Conservation (phyloP, 64 coral and sea anemone genomes). For the Pocillopora damicornis region DNA sequence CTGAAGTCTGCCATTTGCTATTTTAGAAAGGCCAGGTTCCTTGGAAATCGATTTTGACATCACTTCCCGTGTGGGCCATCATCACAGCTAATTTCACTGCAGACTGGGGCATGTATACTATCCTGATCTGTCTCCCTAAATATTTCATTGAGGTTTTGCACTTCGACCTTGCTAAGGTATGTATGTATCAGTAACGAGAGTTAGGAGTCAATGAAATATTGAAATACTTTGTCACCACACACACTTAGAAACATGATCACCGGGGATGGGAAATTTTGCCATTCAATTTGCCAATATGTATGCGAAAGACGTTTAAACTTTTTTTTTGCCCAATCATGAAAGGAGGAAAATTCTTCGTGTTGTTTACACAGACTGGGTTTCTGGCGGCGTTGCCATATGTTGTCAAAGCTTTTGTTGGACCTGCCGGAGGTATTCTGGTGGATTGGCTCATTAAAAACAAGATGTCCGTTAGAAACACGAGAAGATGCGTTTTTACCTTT, state of each 20-base stretch:
- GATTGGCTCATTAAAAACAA: slow-evolving; percentile 98
- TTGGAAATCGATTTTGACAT: slow-evolving; percentile 87
- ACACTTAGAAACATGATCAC: too few species aligned
- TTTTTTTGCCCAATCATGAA: too few species aligned
- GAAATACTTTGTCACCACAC: too few species aligned
- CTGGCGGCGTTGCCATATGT: slow-evolving; percentile 90
- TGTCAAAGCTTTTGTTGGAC: slow-evolving; percentile 90
- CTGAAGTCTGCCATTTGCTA: not conserved
- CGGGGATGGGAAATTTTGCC: too few species aligned
- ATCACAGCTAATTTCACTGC: slow-evolving; percentile 96
- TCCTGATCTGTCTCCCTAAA: slow-evolving; percentile 95
- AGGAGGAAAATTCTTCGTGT: not conserved
- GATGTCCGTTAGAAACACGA: slow-evolving; percentile 85
- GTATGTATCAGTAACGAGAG: not conserved
- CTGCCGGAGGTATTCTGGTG: slow-evolving; percentile 79
- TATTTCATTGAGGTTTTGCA: slow-evolving; percentile 98
- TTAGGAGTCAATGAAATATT: too few species aligned
- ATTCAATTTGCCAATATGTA: too few species aligned
- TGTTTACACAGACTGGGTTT: slow-evolving; percentile 87
- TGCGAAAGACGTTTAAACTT: too few species aligned
- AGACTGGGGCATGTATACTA: slow-evolving; percentile 99
- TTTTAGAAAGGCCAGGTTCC: slow-evolving; percentile 72
- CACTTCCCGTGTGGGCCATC: slow-evolving; percentile 90
- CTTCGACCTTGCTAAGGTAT: slow-evolving; percentile 94
- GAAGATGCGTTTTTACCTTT: slow-evolving; percentile 90